phyloP scores from a whole-genome alignment of 2,113 vertebrate genomes.

The Rhynchomys soricoides region DNA sequence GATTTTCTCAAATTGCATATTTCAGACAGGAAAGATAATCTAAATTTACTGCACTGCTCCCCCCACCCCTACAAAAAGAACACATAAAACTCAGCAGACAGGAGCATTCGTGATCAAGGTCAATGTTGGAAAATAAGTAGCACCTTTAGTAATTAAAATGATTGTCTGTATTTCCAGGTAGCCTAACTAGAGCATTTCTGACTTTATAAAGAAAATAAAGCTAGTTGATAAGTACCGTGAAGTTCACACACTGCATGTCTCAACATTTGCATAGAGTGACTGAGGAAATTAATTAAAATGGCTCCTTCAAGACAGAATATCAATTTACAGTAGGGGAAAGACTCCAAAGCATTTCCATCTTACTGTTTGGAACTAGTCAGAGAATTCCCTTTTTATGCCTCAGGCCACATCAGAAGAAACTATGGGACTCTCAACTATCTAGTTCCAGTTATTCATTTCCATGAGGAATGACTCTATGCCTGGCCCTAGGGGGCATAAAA shows the following conservation, averaged over 20 bases:
- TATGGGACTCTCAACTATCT: slow-evolving; percentile 3
- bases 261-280: slow-evolving; percentile 84
- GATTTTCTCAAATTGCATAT: slow-evolving; percentile 79
- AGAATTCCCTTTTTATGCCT: background rate
- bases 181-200: slow-evolving; percentile 78
- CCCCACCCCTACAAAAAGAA: background rate
- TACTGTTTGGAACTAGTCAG: slow-evolving; percentile 46
- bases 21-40: slow-evolving; percentile 72
- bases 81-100: slow-evolving; percentile 63
- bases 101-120: slow-evolving; percentile 72
- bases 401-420: slow-evolving; percentile 15
- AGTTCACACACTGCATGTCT: slow-evolving; percentile 70
- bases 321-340: slow-evolving; percentile 58
- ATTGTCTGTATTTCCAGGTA: slow-evolving; percentile 81
- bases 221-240: slow-evolving; percentile 67
- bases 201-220: slow-evolving; percentile 81
- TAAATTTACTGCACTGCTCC: slow-evolving; percentile 59
- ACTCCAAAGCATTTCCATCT: slow-evolving; percentile 8
- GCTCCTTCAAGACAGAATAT: slow-evolving; percentile 50
- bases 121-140: slow-evolving; percentile 84
- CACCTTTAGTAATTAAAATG: slow-evolving; percentile 84
- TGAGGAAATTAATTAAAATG: slow-evolving; percentile 59
- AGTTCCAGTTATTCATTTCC: background rate
- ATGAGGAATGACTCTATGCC: background rate
- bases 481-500: background rate